These are phyloP conservation scores for Garra rufa DNA, from an alignment of 2,113 vertebrate species.

Conservation along the genomic window DNA sequence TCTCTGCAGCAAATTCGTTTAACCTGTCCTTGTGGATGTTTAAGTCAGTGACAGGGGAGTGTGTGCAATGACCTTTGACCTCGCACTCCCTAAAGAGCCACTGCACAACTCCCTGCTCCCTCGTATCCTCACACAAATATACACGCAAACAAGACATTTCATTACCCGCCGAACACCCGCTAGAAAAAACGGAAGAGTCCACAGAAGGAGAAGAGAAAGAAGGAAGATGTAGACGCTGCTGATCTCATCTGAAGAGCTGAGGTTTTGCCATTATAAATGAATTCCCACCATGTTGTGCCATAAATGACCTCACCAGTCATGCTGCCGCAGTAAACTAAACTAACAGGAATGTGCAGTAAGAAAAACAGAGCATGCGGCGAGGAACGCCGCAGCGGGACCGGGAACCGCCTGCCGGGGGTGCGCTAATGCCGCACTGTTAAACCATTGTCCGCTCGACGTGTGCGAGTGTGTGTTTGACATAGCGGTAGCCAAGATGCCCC, in stretches of 20 bases:
- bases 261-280: constrained; percentile 84
- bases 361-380: constrained; percentile 79
- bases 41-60: constrained; percentile 69
- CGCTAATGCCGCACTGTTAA: constrained; percentile 83
- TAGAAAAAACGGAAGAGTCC: constrained; percentile 39
- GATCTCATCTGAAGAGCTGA: constrained; percentile 83
- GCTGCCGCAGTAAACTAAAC: constrained; percentile 86
- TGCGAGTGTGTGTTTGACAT: constrained; percentile 66
- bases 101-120: constrained; percentile 76
- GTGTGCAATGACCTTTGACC: constrained; percentile 73
- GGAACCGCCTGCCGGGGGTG: constrained; percentile 59
- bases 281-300: constrained; percentile 79
- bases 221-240: constrained; percentile 61
- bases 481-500: constrained; percentile 69
- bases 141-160: constrained; percentile 86
- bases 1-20: constrained; percentile 47
- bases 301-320: constrained; percentile 89
- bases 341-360: constrained; percentile 81
- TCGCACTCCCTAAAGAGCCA: constrained; percentile 69
- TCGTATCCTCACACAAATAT: constrained; percentile 78
- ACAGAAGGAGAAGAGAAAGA: constrained; percentile 13
- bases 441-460: constrained; percentile 78
- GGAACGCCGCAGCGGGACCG: constrained; percentile 60
- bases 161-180: constrained; percentile 76
- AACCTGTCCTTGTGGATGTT: constrained; percentile 68